Evolutionary conservation across 2,113 vertebrate genomes (phyloP), one percentile per base, ranked within the genome.

Genomic region (Bubalus kerabau): DNA sequence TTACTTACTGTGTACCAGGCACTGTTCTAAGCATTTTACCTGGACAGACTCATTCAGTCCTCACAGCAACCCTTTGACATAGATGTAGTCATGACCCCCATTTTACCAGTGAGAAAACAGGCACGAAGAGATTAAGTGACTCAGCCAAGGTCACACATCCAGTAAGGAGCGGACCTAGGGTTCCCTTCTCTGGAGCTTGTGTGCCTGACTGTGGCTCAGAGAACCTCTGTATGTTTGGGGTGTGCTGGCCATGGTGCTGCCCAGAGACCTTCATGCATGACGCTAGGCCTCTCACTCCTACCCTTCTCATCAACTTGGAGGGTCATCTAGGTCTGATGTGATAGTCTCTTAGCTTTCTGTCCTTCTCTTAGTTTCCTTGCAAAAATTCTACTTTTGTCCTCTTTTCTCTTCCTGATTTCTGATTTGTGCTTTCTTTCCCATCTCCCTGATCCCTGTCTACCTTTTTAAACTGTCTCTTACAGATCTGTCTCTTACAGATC

Each of bases 131-230:
- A 52, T 21, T 3, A 48, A 84, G 1, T 78, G 46, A 8, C 5
- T 93, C 17, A 19, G 7, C 17, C 0, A 54, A 64, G 43, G 3
- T 28, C 28, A 11, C 2, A 11, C 0, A 3, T 43, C 24, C 12
- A 46, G 14, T 19, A 26, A 43, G 30, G 59, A 30, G 71, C 13
- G 21, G 43, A 56, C 6, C 24, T 30, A 19, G 62, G 52, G 14
- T 36, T 78, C 40, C 2, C 7, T 23, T 19, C 9, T 43, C 12
- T 6, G 78, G 54, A 46, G 28, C 23, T 12, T 23, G 21, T 23
- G 11, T 15, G 90, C 32, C 50, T 40, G n/a, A 2, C 26, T 1
- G 2, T 32, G 60, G 36, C 54, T 95, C 24, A 43, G 0, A 26
- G 14, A 50, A 71, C 12, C 57, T 81, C 67, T 43, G 2, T 15